A percentile compares a stretch with the other conserved stretches of the same genome.
Conservation (phyloP, 2,113 vertebrate species). For the Lichenostomus cassidix region DNA sequence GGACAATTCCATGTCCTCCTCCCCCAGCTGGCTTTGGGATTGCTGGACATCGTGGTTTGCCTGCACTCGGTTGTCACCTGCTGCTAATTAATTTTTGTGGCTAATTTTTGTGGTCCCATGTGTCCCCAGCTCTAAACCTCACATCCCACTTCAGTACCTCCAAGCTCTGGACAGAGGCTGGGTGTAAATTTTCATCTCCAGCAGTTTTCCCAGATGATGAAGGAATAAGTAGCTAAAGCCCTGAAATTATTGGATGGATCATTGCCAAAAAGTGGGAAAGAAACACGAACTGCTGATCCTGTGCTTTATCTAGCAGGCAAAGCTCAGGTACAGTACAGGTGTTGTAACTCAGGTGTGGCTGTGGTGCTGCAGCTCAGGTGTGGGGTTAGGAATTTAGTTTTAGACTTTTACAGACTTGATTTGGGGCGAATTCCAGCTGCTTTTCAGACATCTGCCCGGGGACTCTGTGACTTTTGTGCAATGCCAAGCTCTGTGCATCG, state of each 20-base stretch:
- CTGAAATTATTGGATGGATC: background rate
- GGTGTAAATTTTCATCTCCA: background rate
- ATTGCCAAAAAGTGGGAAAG: background rate
- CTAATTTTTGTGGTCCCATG: background rate
- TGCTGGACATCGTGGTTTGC: background rate
- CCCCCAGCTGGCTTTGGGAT: background rate
- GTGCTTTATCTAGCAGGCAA: background rate
- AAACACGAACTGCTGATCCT: background rate
- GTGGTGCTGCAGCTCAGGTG: background rate
- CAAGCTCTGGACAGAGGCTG: accelerated
- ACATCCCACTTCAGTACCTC: accelerated
- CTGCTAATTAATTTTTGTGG: background rate
- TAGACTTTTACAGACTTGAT: accelerated
- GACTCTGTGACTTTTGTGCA: accelerated
- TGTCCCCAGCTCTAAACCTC: background rate
- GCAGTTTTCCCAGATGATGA: background rate
- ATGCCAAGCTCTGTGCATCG: background rate
- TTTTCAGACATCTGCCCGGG: background rate
- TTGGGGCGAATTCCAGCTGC: background rate
- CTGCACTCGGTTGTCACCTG: background rate
- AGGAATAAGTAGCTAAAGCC: background rate
- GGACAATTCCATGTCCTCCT: background rate
- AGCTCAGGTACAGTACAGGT: accelerated
- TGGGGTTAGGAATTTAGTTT: background rate
- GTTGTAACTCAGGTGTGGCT: accelerated